Base-by-base conservation (phyloP, 1,140 invertebrate genomes). In the Chironomus tepperi region DNA sequence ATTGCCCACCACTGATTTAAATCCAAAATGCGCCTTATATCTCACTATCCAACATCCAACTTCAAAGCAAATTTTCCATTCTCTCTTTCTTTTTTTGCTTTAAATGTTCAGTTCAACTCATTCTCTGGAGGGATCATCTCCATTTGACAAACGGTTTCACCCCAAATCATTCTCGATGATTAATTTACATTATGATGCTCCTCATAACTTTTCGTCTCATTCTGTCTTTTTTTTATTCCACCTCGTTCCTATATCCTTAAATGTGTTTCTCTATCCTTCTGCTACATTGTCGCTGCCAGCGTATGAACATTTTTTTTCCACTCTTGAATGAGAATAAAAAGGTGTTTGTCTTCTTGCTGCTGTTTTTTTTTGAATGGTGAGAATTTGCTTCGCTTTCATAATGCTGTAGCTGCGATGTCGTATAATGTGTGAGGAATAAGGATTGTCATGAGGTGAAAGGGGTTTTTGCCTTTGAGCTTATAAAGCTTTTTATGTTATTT, bases 401-500 rank as follows among this genome's bases (percentile, higher is more conserved):
- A 12, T 15, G 47, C 47, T 57, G 3, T 57, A 47, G 47, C 12
- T n/a, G 47, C 12, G n/a, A 3, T 34, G 24, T 57, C 47, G 47
- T 57, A 34, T 8, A 57, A 57, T 15, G 47, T 57, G 47, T 57
- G 47, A 57, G 15, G 10, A 57, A 57, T 57, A 57, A 15, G 47
- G n/a, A 57, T 57, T 57, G 47, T 57, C 47, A 57, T 57, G 47
- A 57, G 47, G 47, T 57, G 47, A 57, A 57, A 57, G 47, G 47
- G 47, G 24, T 34, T 57, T 57, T 57, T 57, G 47, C 47, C 47
- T 57, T 57, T 57, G 12, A 57, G 47, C 47, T 57, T 15, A 57
- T 57, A 57, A 57, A 57, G 47, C 47, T 57, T 57, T 57, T 57
- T 57, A 57, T 57, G 47, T 57, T 57, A 57, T 57, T 57, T 57